Base-by-base conservation (phyloP, 2,797 vertebrate genomes). In the Peromyscus eremicus region DNA sequence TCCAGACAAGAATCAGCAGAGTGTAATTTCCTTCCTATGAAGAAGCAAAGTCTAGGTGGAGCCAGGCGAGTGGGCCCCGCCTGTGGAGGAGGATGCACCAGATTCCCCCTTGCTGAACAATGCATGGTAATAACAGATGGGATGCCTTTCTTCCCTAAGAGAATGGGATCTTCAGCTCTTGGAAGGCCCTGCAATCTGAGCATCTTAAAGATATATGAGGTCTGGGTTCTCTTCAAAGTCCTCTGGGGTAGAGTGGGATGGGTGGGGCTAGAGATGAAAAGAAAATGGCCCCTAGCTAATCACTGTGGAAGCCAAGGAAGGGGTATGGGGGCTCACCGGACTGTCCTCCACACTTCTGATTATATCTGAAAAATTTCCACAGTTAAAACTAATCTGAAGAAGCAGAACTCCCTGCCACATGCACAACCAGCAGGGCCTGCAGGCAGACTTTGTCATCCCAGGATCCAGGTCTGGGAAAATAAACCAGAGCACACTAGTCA, bases 211-310 rank as follows among this genome's bases (percentile, higher is more conserved):
- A 98, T 97, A 97, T 97, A 98, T 43, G 96, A 73, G 32, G 88
- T 77, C 95, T 98, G 97, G 97, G 95, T 95, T 60, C 25, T 94
- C 97, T 98, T 98, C 97, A 98, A 98, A 98, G 97, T 94, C 68
- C 89, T 86, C 70, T 81, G 2, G 94, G 92, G 86, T 79, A 60
- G 40, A 73, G 92, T 1, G 2, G 87, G 86, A 7, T 12, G 82
- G 82, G 89, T 14, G n/a, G 37, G 86, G 66, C 89, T 66, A 12
- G 1, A 97, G 92, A 97, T 97, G 96, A 97, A 97, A 97, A 95
- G 89, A 91, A 95, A 88, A 37, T 49, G 32, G 64, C 46, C 57
- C 80, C 17, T 83, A 92, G 43, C 92, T 96, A 81, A 92, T 89
- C 79, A 89, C 32, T 1, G 76, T 6, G 27, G 79, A 86, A 94